These are phyloP conservation scores for Turnix velox DNA, from an alignment of 2,113 vertebrate species.

Conservation along the genomic window DNA sequence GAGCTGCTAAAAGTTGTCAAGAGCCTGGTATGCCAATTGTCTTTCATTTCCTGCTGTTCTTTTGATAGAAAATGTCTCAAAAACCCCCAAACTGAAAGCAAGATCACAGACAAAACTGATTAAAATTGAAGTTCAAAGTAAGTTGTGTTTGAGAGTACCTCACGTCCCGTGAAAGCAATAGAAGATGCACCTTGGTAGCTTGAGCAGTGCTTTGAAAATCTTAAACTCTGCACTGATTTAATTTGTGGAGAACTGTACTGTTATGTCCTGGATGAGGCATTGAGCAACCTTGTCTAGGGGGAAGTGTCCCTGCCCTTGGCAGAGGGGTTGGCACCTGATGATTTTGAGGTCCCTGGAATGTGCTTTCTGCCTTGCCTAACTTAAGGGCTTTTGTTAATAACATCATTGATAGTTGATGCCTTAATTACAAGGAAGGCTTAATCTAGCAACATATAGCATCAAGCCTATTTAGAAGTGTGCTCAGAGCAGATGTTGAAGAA, in stretches of 20 bases:
- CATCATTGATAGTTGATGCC: not conserved
- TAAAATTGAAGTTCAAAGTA: not conserved
- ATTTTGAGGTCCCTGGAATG: no score
- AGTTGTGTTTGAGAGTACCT: not conserved
- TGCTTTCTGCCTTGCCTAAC: not conserved
- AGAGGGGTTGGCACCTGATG: no score
- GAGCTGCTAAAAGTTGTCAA: conserved; percentile 89
- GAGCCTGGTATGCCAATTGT: conserved; percentile 78
- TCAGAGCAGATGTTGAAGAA: not conserved
- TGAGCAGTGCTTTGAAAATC: not conserved
- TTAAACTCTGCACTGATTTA: not conserved
- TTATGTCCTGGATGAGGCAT: not conserved
- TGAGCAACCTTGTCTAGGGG: no score
- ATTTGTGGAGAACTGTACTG: not conserved
- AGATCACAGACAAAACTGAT: not conserved
- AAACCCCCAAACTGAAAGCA: not conserved
- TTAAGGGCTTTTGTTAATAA: not conserved
- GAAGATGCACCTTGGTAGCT: not conserved
- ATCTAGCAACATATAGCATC: not conserved
- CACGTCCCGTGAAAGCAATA: not conserved
- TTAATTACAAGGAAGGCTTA: not conserved
- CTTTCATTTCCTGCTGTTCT: not conserved
- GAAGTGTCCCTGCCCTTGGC: no score
- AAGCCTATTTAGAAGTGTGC: not conserved
- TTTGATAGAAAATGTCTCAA: not conserved